A percentile compares a stretch with the other conserved stretches of the same genome.
Conservation (phyloP, 1,140 invertebrate species). For the Hyles vespertilio region DNA sequence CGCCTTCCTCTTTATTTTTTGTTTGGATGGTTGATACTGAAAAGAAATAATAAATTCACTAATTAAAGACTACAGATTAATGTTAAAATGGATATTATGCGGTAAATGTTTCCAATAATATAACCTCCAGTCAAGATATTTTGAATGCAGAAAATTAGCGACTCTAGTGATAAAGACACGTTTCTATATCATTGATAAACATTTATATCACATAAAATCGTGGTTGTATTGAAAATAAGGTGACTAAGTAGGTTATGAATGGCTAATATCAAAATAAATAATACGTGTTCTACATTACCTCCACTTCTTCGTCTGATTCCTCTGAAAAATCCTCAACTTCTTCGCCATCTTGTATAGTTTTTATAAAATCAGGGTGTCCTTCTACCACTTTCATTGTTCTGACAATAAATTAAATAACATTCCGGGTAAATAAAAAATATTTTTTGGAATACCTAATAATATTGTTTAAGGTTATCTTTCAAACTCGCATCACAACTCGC, state of each 20-base stretch:
- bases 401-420: slow-evolving; percentile 11
- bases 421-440: background rate
- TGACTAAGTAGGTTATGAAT: too few relatives aligned
- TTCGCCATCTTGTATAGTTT: slow-evolving; percentile 87
- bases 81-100: too few relatives aligned
- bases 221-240: too few relatives aligned
- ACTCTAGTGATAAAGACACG: too few relatives aligned
- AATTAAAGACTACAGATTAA: background rate
- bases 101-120: too few relatives aligned
- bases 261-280: slow-evolving; percentile 10
- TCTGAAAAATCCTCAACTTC: slow-evolving; percentile 87
- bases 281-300: slow-evolving; percentile 73
- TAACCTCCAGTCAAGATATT: too few relatives aligned
- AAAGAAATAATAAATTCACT: slow-evolving; percentile 25
- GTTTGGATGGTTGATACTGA: slow-evolving; percentile 87
- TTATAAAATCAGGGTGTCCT: slow-evolving; percentile 53
- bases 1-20: slow-evolving; percentile 81
- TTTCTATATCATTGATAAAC: too few relatives aligned
- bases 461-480: slow-evolving; percentile 33
- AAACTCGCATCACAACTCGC: slow-evolving; percentile 34
- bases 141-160: too few relatives aligned
- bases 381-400: slow-evolving; percentile 31
- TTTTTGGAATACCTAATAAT: slow-evolving; percentile 15
- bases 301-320: slow-evolving; percentile 87
- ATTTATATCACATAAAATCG: too few relatives aligned